phyloP scores from a whole-genome alignment of 2,797 vertebrate species.

The Cygnus olor region DNA sequence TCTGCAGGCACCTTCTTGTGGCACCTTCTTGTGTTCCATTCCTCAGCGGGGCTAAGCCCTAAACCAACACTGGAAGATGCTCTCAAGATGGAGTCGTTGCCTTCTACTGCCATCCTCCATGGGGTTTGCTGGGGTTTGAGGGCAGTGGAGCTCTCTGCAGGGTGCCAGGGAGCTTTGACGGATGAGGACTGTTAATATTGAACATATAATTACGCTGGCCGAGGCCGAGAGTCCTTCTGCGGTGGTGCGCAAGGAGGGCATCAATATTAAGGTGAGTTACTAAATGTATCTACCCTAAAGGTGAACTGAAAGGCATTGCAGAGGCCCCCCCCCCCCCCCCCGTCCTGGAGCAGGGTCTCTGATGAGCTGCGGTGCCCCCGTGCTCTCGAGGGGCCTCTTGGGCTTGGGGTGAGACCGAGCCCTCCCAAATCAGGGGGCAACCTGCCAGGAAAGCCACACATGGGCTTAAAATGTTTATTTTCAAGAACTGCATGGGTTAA shows the following conservation, averaged over 20 bases:
- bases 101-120: not conserved
- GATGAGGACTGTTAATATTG: constrained; percentile 65
- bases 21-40: not conserved
- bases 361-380: fast-evolving
- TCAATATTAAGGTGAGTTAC: constrained; percentile 66
- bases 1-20: not conserved
- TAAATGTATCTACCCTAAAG: constrained; percentile 68
- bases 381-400: not conserved
- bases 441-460: too few relatives aligned
- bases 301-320: constrained; percentile 54
- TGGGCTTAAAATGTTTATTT: not conserved
- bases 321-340: too few relatives aligned
- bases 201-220: constrained; percentile 56
- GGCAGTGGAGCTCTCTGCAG: fast-evolving
- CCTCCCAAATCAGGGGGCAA: not conserved
- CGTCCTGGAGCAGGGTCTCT: not conserved
- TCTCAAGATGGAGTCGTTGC: not conserved
- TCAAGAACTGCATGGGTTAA: not conserved
- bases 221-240: not conserved
- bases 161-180: not conserved
- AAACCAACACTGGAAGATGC: fast-evolving
- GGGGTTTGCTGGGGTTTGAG: not conserved
- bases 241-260: not conserved
- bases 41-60: not conserved
- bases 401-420: not conserved